These are phyloP conservation scores for Nemopilema nomurai DNA, from an alignment of 30 jellyfish, hydroid and myxozoan species.

Conservation along the genomic window DNA sequence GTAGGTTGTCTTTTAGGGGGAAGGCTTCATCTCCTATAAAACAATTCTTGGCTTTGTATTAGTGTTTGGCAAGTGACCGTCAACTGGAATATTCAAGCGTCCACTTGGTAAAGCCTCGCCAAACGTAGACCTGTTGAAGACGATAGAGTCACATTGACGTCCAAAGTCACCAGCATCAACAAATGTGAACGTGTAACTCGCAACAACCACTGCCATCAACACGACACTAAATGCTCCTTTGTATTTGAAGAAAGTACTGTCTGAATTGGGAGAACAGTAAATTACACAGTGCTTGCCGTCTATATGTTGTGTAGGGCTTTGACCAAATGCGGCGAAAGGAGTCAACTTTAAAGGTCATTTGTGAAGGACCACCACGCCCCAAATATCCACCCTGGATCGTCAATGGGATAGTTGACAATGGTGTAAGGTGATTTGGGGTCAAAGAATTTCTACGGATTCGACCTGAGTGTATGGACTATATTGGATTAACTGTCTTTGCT, in stretches of 20 bases:
- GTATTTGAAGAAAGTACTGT: constrained; percentile 13
- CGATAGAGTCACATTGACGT: constrained; percentile 25
- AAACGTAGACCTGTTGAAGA: constrained; percentile 14
- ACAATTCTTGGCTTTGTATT: neutral
- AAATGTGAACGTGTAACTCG: constrained; percentile 24
- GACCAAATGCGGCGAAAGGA: too few species aligned
- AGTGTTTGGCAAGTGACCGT: constrained; percentile 29
- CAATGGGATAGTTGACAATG: too few species aligned
- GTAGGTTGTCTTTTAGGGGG: neutral
- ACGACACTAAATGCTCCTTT: constrained; percentile 16
- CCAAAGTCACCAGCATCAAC: constrained; percentile 48
- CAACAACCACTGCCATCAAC: constrained; percentile 41
- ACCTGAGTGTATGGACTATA: too few species aligned
- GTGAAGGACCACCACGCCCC: too few species aligned
- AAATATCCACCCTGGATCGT: too few species aligned
- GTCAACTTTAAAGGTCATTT: too few species aligned
- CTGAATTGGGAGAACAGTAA: constrained; percentile 11
- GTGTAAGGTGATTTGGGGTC: too few species aligned
- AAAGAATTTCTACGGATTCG: too few species aligned
- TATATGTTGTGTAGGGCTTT: too few species aligned
- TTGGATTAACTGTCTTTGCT: too few species aligned
- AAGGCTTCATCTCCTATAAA: constrained; percentile 5
- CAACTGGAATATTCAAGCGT: constrained; percentile 1
- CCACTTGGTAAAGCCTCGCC: constrained; percentile 6
- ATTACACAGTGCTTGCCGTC: constrained; percentile 25